phyloP scores from a whole-genome alignment of 2,113 vertebrate genomes.

The Hyaena hyaena region DNA sequence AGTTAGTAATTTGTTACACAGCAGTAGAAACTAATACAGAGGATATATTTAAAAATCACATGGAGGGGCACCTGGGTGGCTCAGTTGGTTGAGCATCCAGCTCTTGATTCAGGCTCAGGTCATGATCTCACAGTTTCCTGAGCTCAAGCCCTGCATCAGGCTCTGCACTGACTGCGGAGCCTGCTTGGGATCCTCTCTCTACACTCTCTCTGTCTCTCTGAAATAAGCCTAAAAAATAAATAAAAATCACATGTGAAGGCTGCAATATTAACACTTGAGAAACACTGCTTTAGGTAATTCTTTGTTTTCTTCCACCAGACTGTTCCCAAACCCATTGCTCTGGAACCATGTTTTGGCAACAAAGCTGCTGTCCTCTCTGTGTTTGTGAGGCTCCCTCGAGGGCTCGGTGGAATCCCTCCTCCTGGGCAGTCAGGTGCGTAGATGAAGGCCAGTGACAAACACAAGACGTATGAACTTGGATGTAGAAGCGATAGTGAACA shows the following conservation, averaged over 20 bases:
- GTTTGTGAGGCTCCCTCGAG: conserved; percentile 96
- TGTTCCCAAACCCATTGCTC: conserved; percentile 97
- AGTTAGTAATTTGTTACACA: neutral
- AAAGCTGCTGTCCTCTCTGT: conserved; percentile 98
- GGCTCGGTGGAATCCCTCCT: conserved; percentile 95
- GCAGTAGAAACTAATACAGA: neutral
- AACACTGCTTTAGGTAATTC: neutral
- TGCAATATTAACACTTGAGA: neutral
- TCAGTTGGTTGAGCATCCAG: too few species aligned
- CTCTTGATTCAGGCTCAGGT: too few species aligned
- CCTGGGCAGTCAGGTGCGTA: conserved; percentile 97
- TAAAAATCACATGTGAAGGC: neutral
- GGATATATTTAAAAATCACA: neutral
- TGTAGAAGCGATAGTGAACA: neutral
- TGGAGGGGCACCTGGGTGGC: too few species aligned
- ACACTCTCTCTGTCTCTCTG: too few species aligned
- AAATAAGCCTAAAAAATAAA: neutral
- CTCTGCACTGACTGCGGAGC: too few species aligned
- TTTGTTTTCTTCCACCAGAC: conserved; percentile 86
- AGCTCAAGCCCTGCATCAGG: too few species aligned
- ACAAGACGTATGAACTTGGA: neutral
- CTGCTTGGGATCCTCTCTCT: too few species aligned
- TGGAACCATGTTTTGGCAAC: conserved; percentile 98
- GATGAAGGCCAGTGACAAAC: neutral
- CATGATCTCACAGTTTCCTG: too few species aligned